phyloP scores from a whole-genome alignment of 2,113 vertebrate genomes.

The Oryzias javanicus region DNA sequence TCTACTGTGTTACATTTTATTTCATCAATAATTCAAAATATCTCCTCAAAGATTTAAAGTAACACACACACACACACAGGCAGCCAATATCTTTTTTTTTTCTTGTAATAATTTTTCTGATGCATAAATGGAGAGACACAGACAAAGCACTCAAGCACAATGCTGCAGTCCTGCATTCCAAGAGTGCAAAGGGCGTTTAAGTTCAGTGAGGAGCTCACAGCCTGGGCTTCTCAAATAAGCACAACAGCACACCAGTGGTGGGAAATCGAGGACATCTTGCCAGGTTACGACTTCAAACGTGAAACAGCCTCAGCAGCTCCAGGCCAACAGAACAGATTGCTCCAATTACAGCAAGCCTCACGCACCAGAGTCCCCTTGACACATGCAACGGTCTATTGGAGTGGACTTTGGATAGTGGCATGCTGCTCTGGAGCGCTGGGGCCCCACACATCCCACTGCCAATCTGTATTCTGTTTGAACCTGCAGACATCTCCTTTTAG shows the following conservation, averaged over 20 bases:
- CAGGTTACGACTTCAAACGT: constrained; percentile 71
- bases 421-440: constrained; percentile 58
- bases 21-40: too few species aligned
- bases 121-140: constrained; percentile 6
- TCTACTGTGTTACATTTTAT: too few species aligned
- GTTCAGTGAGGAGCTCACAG: constrained; percentile 28
- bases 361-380: constrained; percentile 64
- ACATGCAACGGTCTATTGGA: constrained; percentile 64
- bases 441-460: constrained; percentile 59
- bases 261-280: constrained; percentile 67
- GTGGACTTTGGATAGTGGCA: constrained; percentile 67
- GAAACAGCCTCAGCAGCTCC: constrained; percentile 54
- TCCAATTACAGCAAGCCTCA: constrained; percentile 76
- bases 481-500: constrained; percentile 64
- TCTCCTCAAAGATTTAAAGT: too few species aligned
- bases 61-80: too few species aligned
- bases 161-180: constrained; percentile 1
- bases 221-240: constrained; percentile 40
- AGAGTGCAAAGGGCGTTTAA: constrained; percentile 32
- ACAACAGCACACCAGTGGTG: constrained; percentile 37
- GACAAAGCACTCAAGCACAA: constrained; percentile 13
- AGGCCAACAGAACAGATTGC: constrained; percentile 71
- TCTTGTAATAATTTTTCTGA: constrained; percentile 9
- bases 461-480: constrained; percentile 73
- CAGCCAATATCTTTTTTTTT: too few species aligned